phyloP scores from a whole-genome alignment of 2,888 invertebrate species.

The Elegia similella region DNA sequence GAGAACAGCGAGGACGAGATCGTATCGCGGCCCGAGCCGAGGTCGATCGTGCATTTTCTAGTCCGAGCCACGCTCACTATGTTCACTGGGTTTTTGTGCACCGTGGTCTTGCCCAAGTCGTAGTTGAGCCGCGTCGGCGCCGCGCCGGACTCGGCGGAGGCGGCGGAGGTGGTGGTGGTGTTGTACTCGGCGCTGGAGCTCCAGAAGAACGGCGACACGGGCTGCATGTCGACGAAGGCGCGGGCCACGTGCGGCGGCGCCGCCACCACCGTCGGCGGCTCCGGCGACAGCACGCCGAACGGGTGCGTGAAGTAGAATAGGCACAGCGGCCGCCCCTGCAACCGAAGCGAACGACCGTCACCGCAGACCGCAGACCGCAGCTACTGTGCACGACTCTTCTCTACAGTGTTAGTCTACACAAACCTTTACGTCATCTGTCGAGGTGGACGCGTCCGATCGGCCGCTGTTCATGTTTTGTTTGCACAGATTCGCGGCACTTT shows the following conservation, averaged over 20 bases:
- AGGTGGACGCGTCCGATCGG: conserved; percentile 71
- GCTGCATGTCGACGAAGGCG: conserved; percentile 57
- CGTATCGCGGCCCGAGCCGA: conserved; percentile 39
- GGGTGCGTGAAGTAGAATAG: conserved; percentile 81
- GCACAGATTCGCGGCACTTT: not conserved
- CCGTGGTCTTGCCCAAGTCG: conserved; percentile 44
- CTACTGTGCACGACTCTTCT: conserved; percentile 2
- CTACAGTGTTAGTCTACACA: conserved; percentile 13
- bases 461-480: conserved; percentile 47
- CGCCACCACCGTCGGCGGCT: conserved; percentile 55
- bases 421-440: conserved; percentile 72
- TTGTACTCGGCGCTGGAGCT: conserved; percentile 40
- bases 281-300: conserved; percentile 77
- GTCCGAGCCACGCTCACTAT: conserved; percentile 36
- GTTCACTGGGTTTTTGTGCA: conserved; percentile 42
- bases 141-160: conserved; percentile 19
- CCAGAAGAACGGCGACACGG: conserved; percentile 49
- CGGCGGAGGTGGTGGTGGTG: conserved; percentile 30
- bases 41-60: conserved; percentile 37
- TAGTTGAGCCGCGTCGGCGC: conserved; percentile 29
- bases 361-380: too few relatives aligned
- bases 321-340: conserved; percentile 74
- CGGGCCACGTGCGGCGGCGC: conserved; percentile 47
- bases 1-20: conserved; percentile 55
- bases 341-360: conserved; percentile 13